Evolutionary conservation across 1,140 invertebrate genomes (phyloP).

Genomic region (Drosophila pallidifrons): DNA sequence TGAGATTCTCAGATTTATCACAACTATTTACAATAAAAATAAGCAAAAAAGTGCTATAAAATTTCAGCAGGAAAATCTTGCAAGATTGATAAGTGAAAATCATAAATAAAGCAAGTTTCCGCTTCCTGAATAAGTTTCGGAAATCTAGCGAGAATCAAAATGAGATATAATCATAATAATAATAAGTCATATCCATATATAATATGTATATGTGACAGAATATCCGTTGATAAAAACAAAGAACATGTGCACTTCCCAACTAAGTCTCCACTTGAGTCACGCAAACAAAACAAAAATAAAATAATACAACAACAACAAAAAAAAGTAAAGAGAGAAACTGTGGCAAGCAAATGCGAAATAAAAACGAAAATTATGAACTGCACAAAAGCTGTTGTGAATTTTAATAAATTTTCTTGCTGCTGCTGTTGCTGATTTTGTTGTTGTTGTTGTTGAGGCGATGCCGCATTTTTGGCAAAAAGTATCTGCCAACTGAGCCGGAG

Average conservation of each 20-base stretch:
- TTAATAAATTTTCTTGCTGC: slow-evolving; percentile 75
- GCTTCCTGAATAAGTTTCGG: background rate
- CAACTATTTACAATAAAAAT: background rate
- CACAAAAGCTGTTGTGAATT: slow-evolving; percentile 83
- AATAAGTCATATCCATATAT: slow-evolving; percentile 11
- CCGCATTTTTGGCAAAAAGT: slow-evolving; percentile 49
- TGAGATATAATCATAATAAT: slow-evolving; percentile 17
- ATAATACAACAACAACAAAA: slow-evolving; percentile 10
- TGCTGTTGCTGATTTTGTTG: slow-evolving; percentile 25
- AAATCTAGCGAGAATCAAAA: background rate
- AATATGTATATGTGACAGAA: background rate
- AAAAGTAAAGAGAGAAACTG: slow-evolving; percentile 37
- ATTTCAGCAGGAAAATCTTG: background rate
- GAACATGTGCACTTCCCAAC: slow-evolving; percentile 1
- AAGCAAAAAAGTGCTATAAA: slow-evolving; percentile 2
- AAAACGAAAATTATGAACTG: slow-evolving; percentile 84
- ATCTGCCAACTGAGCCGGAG: slow-evolving; percentile 61
- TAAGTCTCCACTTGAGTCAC: slow-evolving; percentile 48
- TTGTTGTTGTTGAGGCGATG: slow-evolving; percentile 25
- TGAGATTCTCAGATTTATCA: background rate
- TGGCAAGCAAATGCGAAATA: slow-evolving; percentile 76
- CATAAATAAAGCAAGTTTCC: background rate
- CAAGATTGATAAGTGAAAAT: slow-evolving; percentile 1
- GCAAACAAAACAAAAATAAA: slow-evolving; percentile 34
- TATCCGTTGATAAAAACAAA: slow-evolving; percentile 20